Base-by-base conservation (phyloP, 2,888 invertebrate genomes). In the Girardia tigrina region DNA sequence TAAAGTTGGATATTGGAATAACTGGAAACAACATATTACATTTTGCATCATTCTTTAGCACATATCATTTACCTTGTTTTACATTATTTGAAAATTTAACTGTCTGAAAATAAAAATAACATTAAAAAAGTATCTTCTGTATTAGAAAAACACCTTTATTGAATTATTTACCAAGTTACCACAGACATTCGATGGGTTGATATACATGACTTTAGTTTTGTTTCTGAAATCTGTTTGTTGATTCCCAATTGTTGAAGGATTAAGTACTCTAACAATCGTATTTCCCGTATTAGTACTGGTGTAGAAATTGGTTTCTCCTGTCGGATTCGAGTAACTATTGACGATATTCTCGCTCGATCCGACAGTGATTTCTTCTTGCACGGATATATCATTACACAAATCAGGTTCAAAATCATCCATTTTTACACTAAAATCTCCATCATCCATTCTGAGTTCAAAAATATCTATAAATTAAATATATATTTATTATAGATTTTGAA, bases 311-410 rank as follows among this genome's bases (percentile, higher is more conserved):
- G n/a, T n/a, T 2, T 56, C 56, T 56, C 20, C n/a, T 20, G n/a
- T 56, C 23, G n/a, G 56, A 56, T 56, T 56, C 56, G n/a, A 23
- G 56, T 56, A 56, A 56, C 56, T 56, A 56, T 56, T 56, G n/a
- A 56, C 4, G n/a, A 56, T 20, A 56, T 56, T 56, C n/a, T 56
- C 56, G 23, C 56, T 56, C 23, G 56, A 56, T 20, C 56, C 56
- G 23, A 56, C 56, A 2, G 56, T 56, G n/a, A 56, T 56, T 56
- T 56, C 56, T 16, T 56, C 56, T 56, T 56, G 56, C 6, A 56
- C 56, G 4, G 56, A 56, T 23, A 56, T 56, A 23, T 56, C 56
- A n/a, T 56, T 56, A 56, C n/a, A 56, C 23, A 56, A 56, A 56
- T 56, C 56, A 56, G 56, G 56, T 16, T 56, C 56, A 16, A 20